Percentiles rank a stretch among this genome's conserved stretches.
Evolutionary conservation across 2,797 vertebrate species (phyloP).

Genomic region (Diceros bicornis): DNA sequence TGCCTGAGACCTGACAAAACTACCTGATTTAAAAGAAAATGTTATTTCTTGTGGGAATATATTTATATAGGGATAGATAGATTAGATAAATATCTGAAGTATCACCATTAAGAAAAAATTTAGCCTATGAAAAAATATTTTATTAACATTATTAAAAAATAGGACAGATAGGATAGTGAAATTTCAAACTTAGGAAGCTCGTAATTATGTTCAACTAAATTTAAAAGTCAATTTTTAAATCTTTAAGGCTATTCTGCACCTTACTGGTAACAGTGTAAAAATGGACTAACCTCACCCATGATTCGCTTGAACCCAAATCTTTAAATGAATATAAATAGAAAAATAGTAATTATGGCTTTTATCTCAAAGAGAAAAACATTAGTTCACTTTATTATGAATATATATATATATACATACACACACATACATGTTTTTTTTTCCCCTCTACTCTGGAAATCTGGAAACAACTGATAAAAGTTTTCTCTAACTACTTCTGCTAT

Average conservation of each 20-base stretch:
- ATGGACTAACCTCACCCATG: neutral
- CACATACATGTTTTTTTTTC: neutral
- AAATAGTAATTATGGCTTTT: slow-evolving; percentile 21
- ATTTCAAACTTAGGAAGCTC: slow-evolving; percentile 41
- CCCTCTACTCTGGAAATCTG: neutral
- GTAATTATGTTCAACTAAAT: neutral
- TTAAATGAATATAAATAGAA: slow-evolving; percentile 25
- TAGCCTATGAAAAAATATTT: neutral
- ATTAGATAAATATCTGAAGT: neutral
- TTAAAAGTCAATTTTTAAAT: slow-evolving; percentile 69
- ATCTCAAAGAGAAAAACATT: neutral
- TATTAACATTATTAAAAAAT: neutral
- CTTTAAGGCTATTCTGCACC: neutral
- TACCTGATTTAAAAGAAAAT: neutral
- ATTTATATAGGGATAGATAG: neutral
- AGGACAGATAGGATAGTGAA: neutral
- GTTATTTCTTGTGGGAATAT: neutral
- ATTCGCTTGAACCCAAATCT: neutral
- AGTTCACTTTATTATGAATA: neutral
- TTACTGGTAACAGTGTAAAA: slow-evolving; percentile 18
- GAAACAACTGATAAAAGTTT: neutral
- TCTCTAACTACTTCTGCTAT: neutral
- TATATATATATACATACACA: neutral
- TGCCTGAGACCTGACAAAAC: slow-evolving; percentile 17
- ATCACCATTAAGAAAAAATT: slow-evolving; percentile 28